A percentile compares a stretch with the other conserved stretches of the same genome.
phyloP scores from a whole-genome alignment of 2,113 vertebrate genomes.

The Ptychochromis oligacanthus region DNA sequence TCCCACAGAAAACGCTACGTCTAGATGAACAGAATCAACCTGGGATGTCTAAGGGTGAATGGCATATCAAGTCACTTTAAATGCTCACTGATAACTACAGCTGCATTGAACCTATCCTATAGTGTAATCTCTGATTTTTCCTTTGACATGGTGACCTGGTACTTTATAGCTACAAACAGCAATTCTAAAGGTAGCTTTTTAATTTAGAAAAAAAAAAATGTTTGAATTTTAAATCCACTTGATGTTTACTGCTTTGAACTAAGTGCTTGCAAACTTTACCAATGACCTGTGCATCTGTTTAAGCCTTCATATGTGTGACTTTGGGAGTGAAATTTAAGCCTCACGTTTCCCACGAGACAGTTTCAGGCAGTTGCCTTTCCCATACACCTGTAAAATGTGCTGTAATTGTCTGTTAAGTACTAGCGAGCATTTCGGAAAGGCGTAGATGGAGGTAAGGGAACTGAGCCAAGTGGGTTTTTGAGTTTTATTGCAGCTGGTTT shows the following conservation, averaged over 20 bases:
- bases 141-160: not conserved
- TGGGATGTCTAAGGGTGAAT: not conserved
- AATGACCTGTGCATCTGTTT: not conserved
- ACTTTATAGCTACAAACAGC: not conserved
- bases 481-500: constrained; percentile 41
- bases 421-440: constrained; percentile 21
- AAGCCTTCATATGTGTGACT: not conserved
- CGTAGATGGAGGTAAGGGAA: constrained; percentile 26
- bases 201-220: not conserved
- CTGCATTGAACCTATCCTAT: not conserved
- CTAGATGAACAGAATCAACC: too few relatives aligned
- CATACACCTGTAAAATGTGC: constrained; percentile 12
- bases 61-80: not conserved
- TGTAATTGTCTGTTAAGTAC: constrained; percentile 40
- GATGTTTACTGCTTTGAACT: not conserved
- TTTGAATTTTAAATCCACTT: not conserved
- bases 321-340: not conserved
- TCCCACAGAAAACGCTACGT: too few relatives aligned
- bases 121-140: not conserved
- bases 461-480: constrained; percentile 34
- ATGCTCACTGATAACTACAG: not conserved
- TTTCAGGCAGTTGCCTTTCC: constrained; percentile 16
- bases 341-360: not conserved
- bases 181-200: not conserved
- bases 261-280: not conserved